Evolutionary conservation across 1,140 invertebrate genomes (phyloP), one percentile per base, ranked within the genome.

Genomic region (Aphidius ervi): DNA sequence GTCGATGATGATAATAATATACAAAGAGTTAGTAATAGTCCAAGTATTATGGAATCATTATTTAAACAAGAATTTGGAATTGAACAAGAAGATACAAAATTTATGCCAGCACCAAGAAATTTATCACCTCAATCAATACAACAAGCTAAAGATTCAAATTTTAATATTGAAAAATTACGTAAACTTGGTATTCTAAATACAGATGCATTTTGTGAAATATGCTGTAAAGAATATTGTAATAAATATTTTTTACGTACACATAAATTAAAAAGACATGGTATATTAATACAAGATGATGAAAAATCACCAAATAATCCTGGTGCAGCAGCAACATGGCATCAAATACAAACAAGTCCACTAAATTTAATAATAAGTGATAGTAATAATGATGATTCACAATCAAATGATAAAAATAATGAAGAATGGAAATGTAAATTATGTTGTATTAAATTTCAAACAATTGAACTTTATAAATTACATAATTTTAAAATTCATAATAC

Each of bases 141-240:
- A 43, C 81, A 85, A 43, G 84, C 85, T 0, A 79, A 83, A 9
- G 86, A 88, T 6, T 74, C 84, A 1, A 85, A 87, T 64, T 83
- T 89, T 68, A 83, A 85, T 68, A 76, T 78, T 2, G 91, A 92
- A 53, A 86, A 86, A 23, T 76, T 93, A 9, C 82, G 87, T 4
- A 85, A 87, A 60, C 78, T 93, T 40, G 91, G 91, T 8, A 88
- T 94, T 1, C 87, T 91, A 63, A 92, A 93, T 75, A 86, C 89
- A 3, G 92, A 94, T 67, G 91, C 92, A 9, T 97, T 95, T 73
- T 97, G 94, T 77, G 93, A 96, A 70, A 86, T 96, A 50, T 98
- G 95, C 73, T 92, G 91, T 72, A 97, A 97, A 74, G 94, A 97
- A 79, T 94, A 96, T 75, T 93, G 91, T 76, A 97, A 97, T 74